Conservation (phyloP, 2,113 vertebrate species). For the Myiozetetes cayanensis region DNA sequence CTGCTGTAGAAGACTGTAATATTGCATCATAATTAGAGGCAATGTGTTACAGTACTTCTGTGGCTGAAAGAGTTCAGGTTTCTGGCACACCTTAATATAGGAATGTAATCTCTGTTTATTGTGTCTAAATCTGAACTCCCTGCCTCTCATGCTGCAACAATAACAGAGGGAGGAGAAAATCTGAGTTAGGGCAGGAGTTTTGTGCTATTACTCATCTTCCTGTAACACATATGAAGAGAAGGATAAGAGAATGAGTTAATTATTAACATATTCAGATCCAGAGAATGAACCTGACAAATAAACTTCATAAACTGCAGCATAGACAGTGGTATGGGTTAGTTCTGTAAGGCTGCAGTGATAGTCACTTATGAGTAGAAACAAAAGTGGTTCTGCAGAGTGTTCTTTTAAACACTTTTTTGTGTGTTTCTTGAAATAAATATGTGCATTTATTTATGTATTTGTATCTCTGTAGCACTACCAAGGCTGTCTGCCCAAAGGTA, state of each 20-base stretch:
- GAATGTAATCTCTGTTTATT: conserved; percentile 72
- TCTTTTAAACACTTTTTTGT: not conserved
- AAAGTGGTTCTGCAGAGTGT: not conserved
- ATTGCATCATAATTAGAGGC: conserved; percentile 29
- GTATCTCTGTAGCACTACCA: not conserved
- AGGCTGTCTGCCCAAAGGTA: not conserved
- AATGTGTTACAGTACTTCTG: conserved; percentile 22
- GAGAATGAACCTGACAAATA: conserved; percentile 8
- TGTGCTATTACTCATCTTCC: conserved; percentile 65
- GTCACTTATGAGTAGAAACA: not conserved
- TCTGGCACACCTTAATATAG: conserved; percentile 74
- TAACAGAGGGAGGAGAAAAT: conserved; percentile 19
- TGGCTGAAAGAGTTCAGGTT: conserved; percentile 51
- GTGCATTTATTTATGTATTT: not conserved
- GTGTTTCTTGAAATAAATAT: not conserved
- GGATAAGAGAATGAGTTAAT: conserved; percentile 48
- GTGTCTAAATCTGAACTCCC: conserved; percentile 22
- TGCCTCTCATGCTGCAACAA: conserved; percentile 19
- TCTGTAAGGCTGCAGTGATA: not conserved
- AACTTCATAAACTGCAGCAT: not conserved
- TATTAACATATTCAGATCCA: conserved; percentile 23
- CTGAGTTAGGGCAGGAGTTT: not conserved
- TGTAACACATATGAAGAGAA: not conserved
- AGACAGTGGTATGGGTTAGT: not conserved
- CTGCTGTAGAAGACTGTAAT: not conserved